Conservation (phyloP, 2,888 invertebrate genomes). For the Sclerodermus sp. region DNA sequence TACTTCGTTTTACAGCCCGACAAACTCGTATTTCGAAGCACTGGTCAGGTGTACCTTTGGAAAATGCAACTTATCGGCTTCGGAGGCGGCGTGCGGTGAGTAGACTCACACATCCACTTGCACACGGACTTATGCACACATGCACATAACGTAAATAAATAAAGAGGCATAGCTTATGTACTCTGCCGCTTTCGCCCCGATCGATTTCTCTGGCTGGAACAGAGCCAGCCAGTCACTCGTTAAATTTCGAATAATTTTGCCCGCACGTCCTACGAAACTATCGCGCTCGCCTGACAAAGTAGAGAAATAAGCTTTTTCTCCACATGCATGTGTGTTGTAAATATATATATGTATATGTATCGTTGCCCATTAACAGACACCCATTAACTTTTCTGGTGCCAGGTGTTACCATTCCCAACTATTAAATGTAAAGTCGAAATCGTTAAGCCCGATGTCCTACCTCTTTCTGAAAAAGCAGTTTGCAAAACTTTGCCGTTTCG, state of each 20-base stretch:
- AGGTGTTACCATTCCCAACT: too few species aligned
- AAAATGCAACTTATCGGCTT: conserved; percentile 15
- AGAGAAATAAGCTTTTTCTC: too few species aligned
- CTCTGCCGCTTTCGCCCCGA: conserved; percentile 21
- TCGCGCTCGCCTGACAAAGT: not conserved
- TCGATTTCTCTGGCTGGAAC: conserved; percentile 38
- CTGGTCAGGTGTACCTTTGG: conserved; percentile 9
- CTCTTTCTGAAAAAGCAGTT: too few species aligned
- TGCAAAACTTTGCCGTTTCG: too few species aligned
- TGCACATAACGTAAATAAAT: conserved; percentile 39
- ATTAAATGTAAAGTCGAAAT: too few species aligned
- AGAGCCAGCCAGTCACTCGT: conserved; percentile 33
- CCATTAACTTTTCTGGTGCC: not conserved
- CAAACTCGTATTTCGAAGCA: conserved; percentile 5
- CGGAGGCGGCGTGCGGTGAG: not conserved
- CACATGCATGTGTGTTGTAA: too few species aligned
- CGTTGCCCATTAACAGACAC: not conserved
- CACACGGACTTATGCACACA: conserved; percentile 16
- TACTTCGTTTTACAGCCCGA: not conserved
- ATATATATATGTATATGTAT: too few species aligned
- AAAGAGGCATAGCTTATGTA: conserved; percentile 35
- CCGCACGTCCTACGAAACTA: not conserved
- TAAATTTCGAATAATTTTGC: conserved; percentile 34
- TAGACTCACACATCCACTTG: not conserved
- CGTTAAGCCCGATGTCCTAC: too few species aligned